These are phyloP conservation scores for Ara ararauna DNA, from an alignment of 2,797 vertebrate species.

Conservation along the genomic window DNA sequence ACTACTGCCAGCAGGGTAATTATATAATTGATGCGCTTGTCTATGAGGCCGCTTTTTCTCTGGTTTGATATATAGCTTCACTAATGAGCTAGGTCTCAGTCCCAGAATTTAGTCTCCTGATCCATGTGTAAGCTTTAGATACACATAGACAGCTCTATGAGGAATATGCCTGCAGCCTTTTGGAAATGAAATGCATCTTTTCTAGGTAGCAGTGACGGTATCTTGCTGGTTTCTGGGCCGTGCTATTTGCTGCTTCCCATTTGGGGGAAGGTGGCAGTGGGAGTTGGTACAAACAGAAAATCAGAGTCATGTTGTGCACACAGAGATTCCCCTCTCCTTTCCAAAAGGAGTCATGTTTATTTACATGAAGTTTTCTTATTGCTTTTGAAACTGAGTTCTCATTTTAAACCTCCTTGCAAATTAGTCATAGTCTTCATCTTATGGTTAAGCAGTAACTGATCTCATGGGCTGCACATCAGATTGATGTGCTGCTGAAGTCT, in stretches of 20 bases:
- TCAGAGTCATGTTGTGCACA: neutral
- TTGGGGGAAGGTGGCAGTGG: neutral
- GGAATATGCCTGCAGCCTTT: neutral
- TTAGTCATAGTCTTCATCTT: neutral
- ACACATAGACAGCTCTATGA: neutral
- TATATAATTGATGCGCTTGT: conserved; percentile 36
- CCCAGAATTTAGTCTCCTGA: neutral
- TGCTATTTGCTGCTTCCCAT: neutral
- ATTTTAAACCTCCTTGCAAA: neutral
- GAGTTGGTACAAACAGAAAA: neutral
- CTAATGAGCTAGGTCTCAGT: conserved; percentile 25
- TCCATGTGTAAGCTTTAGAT: neutral
- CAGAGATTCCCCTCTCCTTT: neutral
- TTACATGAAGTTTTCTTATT: neutral
- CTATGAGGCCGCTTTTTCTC: neutral
- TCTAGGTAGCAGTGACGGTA: rapidly evolving
- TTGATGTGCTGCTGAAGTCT: neutral
- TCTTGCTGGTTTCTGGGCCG: neutral
- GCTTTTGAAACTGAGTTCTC: neutral
- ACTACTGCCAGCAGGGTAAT: conserved; percentile 28
- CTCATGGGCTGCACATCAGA: neutral
- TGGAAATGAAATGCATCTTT: neutral
- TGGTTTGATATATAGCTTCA: conserved; percentile 25
- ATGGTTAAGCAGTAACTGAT: neutral
- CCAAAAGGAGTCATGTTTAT: neutral